Evolutionary conservation across 92 coral and sea anemone genomes (phyloP), one percentile per base, ranked within the genome.

Genomic region (Siderastrea radians): DNA sequence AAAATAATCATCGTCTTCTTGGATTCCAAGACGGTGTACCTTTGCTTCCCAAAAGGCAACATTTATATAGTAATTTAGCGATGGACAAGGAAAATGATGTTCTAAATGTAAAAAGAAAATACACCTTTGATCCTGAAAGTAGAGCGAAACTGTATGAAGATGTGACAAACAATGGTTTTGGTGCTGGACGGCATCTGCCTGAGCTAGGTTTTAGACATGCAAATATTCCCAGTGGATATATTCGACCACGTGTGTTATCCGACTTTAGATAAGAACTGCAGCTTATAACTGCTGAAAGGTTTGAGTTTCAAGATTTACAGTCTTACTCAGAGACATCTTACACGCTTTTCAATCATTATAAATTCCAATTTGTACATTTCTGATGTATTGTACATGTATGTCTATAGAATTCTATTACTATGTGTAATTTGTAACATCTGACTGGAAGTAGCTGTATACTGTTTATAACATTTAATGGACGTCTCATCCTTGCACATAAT

Each of bases 121-220:
- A 79, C 1, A 58, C 80, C 15, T 75, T 17, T 62, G 93, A 90
- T 59, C 83, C 84, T 19, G 93, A 90, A 53, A 72, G 74, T 75
- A 45, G 87, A 51, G 93, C 63, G 9, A 80, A 75, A 80, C 86
- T 85, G 11, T 72, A 66, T 13, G 80, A 77, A 65, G 90, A 80
- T 73, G 87, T 57, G 13, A 57, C 84, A 19, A 68, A 80, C 13
- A 66, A 82, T 44, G 67, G 58, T 55, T 64, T 78, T 43, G 70
- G 59, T 47, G 75, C 65, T 72, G 83, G 90, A 45, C 87, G 74
- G 5, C 91, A 84, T 60, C 78, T 88, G 16, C 94, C 96, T 3
- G 98, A 95, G 66, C 66, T 90, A 14, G 96, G 94, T 62, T 87
- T 87, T 44, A 83, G 98, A n/a, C 93, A 92, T 74, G 90, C 90